Percentiles rank a stretch among this genome's conserved stretches.
Evolutionary conservation across 1,140 invertebrate genomes (phyloP).

Genomic region (Drosophila athabasca): DNA sequence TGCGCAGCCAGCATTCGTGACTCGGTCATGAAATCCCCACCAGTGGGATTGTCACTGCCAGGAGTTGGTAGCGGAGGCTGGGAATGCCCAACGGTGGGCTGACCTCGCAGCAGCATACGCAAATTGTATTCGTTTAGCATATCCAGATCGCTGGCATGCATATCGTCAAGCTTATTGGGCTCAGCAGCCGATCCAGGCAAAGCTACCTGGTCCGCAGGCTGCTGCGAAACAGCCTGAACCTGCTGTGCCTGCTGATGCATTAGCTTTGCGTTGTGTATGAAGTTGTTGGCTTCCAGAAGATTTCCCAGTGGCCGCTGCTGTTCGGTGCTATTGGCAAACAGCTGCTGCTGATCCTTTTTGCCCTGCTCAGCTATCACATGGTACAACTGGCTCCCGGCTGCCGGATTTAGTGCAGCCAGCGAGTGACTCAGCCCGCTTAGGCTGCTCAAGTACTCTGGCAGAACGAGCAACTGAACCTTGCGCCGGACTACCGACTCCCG

Average conservation of each 20-base stretch:
- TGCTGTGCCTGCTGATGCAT: constrained; percentile 79
- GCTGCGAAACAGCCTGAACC: background rate
- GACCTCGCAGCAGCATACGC: constrained; percentile 66
- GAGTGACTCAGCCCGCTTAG: constrained; percentile 67
- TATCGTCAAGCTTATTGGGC: constrained; percentile 34
- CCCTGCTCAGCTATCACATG: constrained; percentile 60
- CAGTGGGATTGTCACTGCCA: constrained; percentile 18
- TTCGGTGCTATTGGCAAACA: constrained; percentile 64
- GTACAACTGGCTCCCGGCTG: constrained; percentile 64
- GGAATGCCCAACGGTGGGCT: constrained; percentile 18
- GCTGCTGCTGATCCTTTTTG: constrained; percentile 65
- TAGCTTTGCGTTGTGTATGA: constrained; percentile 69
- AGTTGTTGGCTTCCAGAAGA: constrained; percentile 78
- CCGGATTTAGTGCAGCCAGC: constrained; percentile 60
- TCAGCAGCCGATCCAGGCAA: constrained; percentile 43
- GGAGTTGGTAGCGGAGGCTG: constrained; percentile 18
- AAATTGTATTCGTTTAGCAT: constrained; percentile 77
- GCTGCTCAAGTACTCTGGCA: constrained; percentile 83
- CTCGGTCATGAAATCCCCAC: constrained; percentile 48
- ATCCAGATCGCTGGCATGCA: constrained; percentile 48
- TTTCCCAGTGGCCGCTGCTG: constrained; percentile 42
- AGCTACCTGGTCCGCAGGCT: constrained; percentile 70
- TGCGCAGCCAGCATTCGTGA: constrained; percentile 60
- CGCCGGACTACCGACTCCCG: constrained; percentile 86
- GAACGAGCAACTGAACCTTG: constrained; percentile 84